Base-by-base conservation (phyloP, 2,113 vertebrate genomes). In the Aptenodytes forsteri region DNA sequence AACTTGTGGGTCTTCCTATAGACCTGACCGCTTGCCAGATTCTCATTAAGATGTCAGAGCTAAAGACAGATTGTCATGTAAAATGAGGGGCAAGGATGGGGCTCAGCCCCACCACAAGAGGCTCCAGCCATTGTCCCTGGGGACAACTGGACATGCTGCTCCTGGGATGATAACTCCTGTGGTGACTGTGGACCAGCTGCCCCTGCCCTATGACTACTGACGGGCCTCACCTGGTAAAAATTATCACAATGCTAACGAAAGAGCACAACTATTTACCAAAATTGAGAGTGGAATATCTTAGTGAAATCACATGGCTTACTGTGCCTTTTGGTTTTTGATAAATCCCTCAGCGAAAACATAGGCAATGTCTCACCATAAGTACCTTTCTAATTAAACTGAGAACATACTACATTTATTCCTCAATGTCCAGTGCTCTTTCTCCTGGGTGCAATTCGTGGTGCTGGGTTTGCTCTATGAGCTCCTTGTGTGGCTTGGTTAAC, bases 341-440 rank as follows among this genome's bases (percentile, higher is more conserved):
- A 87, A 92, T 78, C 61, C 42, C 38, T 77, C 61, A 10, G 40
- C 62, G 76, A 55, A 80, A 84, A 49, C 11, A 64, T 3, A 27
- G 10, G 54, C 69, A 64, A 78, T 38, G 47, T 83, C n/a, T 50
- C 76, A 54, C 72, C 50, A 30, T 11, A 71, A 77, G 55, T 23
- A 75, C 42, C 26, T 54, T 83, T 67, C 77, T 93, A 92, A 94
- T 92, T 84, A 94, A 80, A 77, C 22, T 59, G 32, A 62, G 55
- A 81, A 59, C 47, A 40, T 8, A 47, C 26, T 69, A 64, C 67
- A 55, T 10, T 7, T 30, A 34, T 89, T 89, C 38, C 29, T 87
- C 87, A 55, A 38, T 7, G 64, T 27, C 80, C 83, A 66, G 12
- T 5, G 46, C 32, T 62, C 64, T 73, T 86, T 83, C 71, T 81